phyloP scores from a whole-genome alignment of 2,113 vertebrate genomes.

The Pollimyrus isidori region DNA sequence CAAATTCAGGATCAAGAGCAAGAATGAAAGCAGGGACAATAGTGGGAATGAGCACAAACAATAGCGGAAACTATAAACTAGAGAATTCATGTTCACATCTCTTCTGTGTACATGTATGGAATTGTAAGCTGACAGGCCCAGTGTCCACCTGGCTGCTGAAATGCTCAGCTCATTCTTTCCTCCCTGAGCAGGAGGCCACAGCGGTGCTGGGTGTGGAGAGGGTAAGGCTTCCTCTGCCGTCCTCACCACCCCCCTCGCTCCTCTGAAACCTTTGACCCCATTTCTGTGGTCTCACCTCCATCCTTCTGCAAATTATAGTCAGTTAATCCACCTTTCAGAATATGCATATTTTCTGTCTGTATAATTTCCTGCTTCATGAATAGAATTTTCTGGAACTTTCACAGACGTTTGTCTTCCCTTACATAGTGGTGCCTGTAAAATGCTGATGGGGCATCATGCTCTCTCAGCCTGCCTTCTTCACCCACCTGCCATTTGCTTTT shows the following conservation, averaged over 20 bases:
- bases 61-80: too few species aligned
- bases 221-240: not conserved
- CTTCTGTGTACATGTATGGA: conserved; percentile 12
- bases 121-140: not conserved
- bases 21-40: too few species aligned
- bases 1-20: too few species aligned
- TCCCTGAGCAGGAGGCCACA: not conserved
- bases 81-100: not conserved
- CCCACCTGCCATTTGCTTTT: not conserved
- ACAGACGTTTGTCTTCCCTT: not conserved
- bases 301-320: not conserved
- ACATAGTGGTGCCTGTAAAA: conserved; percentile 20
- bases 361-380: conserved; percentile 6
- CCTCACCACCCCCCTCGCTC: not conserved
- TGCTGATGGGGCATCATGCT: not conserved
- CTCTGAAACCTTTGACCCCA: conserved; percentile 3
- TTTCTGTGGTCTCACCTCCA: not conserved
- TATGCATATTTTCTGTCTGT: conserved; percentile 18
- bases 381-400: not conserved
- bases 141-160: not conserved
- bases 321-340: conserved; percentile 9
- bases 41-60: too few species aligned
- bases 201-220: not conserved
- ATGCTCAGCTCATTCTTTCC: not conserved
- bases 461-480: not conserved